Percentiles rank a stretch among this genome's conserved stretches.
Evolutionary conservation across 2,888 invertebrate genomes (phyloP).

Genomic region (Eupithecia inturbata): DNA sequence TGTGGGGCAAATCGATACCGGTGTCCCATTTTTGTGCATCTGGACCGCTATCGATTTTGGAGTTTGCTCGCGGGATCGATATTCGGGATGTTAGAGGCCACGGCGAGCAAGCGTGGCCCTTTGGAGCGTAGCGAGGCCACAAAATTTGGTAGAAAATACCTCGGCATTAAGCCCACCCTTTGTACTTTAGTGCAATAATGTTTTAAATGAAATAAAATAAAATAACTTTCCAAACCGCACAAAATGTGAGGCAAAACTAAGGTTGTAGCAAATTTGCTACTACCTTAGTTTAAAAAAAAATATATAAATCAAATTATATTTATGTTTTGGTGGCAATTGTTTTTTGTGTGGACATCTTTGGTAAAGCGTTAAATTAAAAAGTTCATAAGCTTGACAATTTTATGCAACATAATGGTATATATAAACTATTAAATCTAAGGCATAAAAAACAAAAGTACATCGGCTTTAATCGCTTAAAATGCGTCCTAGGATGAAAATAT

Average conservation of each 20-base stretch:
- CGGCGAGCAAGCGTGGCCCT: not conserved
- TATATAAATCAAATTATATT: not conserved
- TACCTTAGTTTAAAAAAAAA: too few species aligned
- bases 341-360: not conserved
- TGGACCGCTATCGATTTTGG: conserved; percentile 81
- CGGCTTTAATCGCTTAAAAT: conserved; percentile 70
- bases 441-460: conserved; percentile 64
- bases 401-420: conserved; percentile 17
- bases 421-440: conserved; percentile 48
- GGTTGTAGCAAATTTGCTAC: not conserved
- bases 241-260: not conserved
- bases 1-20: conserved; percentile 83
- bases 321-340: not conserved
- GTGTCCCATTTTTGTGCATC: conserved; percentile 84
- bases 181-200: too few species aligned
- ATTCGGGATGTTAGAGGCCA: conserved; percentile 18
- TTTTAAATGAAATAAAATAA: too few species aligned
- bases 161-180: too few species aligned
- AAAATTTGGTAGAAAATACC: too few species aligned
- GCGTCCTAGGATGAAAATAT: conserved; percentile 66
- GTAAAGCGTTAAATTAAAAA: not conserved
- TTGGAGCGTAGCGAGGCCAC: not conserved
- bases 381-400: not conserved
- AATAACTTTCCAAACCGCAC: not conserved
- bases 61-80: conserved; percentile 40